Conservation (phyloP, 1,140 invertebrate genomes). For the Drosophila mojavensis region DNA sequence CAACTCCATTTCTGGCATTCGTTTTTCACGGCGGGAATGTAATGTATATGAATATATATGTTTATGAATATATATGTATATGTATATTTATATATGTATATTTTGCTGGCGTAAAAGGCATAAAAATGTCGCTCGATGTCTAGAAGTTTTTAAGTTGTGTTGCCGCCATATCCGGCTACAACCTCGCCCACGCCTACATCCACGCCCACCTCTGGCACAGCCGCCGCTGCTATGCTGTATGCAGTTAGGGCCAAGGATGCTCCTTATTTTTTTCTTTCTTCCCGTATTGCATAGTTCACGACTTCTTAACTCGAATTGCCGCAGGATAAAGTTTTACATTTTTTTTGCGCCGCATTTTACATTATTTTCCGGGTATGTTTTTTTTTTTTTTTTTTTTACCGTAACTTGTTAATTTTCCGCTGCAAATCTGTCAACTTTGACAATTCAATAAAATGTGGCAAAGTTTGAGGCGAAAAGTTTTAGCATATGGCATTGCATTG, state of each 20-base stretch:
- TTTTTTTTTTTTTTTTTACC: slow-evolving; percentile 22
- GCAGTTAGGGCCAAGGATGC: slow-evolving; percentile 36
- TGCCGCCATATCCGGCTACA: slow-evolving; percentile 34
- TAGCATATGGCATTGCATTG: slow-evolving; percentile 53
- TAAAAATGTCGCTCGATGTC: slow-evolving; percentile 56
- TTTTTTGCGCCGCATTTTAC: slow-evolving; percentile 22
- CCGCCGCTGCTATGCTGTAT: background rate
- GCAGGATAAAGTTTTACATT: slow-evolving; percentile 65
- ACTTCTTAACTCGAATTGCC: slow-evolving; percentile 76
- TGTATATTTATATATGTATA: slow-evolving; percentile 1
- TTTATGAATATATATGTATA: background rate
- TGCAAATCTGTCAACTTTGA: slow-evolving; percentile 78
- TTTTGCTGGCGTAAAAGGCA: slow-evolving; percentile 41
- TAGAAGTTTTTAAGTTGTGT: slow-evolving; percentile 67
- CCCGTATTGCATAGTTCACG: slow-evolving; percentile 66
- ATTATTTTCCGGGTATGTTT: slow-evolving; percentile 9
- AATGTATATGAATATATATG: background rate
- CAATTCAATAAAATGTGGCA: slow-evolving; percentile 65
- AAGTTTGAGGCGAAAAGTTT: slow-evolving; percentile 62
- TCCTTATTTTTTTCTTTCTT: slow-evolving; percentile 67
- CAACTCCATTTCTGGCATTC: slow-evolving; percentile 27
- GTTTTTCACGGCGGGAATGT: too few species aligned
- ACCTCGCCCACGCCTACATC: background rate
- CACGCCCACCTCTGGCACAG: background rate
- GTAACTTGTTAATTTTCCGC: slow-evolving; percentile 81